A percentile compares a stretch with the other conserved stretches of the same genome.
These are phyloP conservation scores for Neocrepidodera transversa DNA, from an alignment of 2,888 invertebrate species.

Conservation along the genomic window DNA sequence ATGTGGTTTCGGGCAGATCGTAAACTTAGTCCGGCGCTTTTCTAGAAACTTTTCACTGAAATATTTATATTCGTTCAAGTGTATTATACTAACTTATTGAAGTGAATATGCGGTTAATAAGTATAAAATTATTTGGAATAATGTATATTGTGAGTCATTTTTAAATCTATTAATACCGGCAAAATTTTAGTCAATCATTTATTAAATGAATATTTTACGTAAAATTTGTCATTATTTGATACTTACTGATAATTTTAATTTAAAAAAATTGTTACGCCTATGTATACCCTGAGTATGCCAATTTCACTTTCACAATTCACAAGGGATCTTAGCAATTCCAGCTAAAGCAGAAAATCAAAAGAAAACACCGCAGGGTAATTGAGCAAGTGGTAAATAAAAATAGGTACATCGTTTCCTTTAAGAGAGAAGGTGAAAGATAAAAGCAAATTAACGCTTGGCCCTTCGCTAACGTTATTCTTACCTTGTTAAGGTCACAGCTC, in stretches of 20 bases:
- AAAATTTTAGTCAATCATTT: no score
- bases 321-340: background rate
- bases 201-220: no score
- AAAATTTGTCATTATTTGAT: no score
- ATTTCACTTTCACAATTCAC: background rate
- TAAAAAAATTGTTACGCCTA: background rate
- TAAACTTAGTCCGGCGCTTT: conserved; percentile 2
- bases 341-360: background rate
- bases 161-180: no score
- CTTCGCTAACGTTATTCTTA: no score
- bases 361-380: conserved; percentile 8
- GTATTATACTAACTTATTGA: background rate
- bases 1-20: background rate
- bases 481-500: no score
- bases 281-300: no score
- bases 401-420: background rate
- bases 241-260: no score
- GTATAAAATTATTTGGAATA: no score
- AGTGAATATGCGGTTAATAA: no score
- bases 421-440: background rate
- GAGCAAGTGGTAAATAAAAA: conserved; percentile 9
- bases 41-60: conserved; percentile 12
- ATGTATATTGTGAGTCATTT: no score
- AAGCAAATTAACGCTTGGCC: background rate
- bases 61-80: background rate